A percentile compares a stretch with the other conserved stretches of the same genome.
phyloP scores from a whole-genome alignment of 2,888 invertebrate genomes.

The Zygogramma bicolorata region DNA sequence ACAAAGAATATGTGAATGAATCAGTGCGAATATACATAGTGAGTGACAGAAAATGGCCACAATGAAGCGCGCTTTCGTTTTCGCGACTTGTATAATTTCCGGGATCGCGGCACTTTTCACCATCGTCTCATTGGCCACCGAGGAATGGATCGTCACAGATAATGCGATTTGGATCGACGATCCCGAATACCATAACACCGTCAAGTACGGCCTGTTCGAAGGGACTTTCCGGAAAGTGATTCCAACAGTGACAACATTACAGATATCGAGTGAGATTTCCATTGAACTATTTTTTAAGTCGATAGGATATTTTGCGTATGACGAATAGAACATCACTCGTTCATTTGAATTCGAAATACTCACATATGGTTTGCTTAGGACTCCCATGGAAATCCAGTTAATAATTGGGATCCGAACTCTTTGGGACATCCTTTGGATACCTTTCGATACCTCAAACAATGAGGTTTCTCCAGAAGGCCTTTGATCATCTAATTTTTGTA shows the following conservation, averaged over 20 bases:
- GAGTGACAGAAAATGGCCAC: constrained; percentile 57
- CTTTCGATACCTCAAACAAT: too few relatives aligned
- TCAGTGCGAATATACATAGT: constrained; percentile 23
- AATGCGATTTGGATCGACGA: constrained; percentile 28
- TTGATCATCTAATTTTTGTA: too few relatives aligned
- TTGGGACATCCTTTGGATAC: too few relatives aligned
- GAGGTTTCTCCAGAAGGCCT: too few relatives aligned
- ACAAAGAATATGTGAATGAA: constrained; percentile 4
- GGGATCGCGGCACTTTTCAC: constrained; percentile 57
- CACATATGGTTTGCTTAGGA: too few relatives aligned
- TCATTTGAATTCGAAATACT: too few relatives aligned
- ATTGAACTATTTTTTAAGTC: too few relatives aligned
- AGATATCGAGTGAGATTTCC: constrained; percentile 60
- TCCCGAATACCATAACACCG: constrained; percentile 24
- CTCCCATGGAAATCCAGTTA: too few relatives aligned
- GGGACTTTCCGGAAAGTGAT: constrained; percentile 53
- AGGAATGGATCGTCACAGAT: constrained; percentile 58
- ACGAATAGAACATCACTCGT: too few relatives aligned
- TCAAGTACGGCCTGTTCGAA: constrained; percentile 60
- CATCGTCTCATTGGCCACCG: constrained; percentile 59
- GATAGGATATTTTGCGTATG: neutral
- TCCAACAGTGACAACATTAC: constrained; percentile 46
- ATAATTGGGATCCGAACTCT: too few relatives aligned
- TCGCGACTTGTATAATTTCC: constrained; percentile 57
- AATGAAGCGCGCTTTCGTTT: constrained; percentile 55